phyloP scores from a whole-genome alignment of 2,888 invertebrate species.

The Philereme transversata region DNA sequence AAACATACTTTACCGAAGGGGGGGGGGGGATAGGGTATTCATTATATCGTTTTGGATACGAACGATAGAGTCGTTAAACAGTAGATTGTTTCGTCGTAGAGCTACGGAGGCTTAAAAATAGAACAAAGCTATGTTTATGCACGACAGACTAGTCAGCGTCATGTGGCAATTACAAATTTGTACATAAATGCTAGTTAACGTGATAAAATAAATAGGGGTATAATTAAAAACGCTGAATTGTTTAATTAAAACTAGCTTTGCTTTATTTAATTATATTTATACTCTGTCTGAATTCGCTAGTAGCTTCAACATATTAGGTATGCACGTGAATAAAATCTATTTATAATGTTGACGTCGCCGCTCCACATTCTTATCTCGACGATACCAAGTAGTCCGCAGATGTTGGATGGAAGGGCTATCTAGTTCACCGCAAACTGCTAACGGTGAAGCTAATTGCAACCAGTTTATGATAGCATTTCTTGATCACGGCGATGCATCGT shows the following conservation, averaged over 20 bases:
- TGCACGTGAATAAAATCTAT: conserved; percentile 75
- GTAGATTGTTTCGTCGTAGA: conserved; percentile 43
- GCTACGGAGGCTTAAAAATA: conserved; percentile 51
- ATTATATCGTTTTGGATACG: neutral
- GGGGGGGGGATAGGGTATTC: no score
- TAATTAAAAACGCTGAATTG: no score
- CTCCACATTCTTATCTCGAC: conserved; percentile 78
- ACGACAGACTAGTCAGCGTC: conserved; percentile 59
- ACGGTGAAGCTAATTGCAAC: conserved; percentile 18
- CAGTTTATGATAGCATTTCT: conserved; percentile 11
- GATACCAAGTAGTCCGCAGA: conserved; percentile 66
- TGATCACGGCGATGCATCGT: neutral
- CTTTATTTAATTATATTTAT: no score
- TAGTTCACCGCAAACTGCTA: conserved; percentile 24
- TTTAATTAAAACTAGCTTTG: no score
- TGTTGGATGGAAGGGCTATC: conserved; percentile 37
- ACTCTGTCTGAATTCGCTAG: no score
- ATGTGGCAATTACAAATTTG: conserved; percentile 54
- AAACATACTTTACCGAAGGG: no score
- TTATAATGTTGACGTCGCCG: conserved; percentile 78
- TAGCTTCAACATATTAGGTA: conserved; percentile 39
- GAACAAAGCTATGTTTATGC: conserved; percentile 51
- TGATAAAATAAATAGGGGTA: no score
- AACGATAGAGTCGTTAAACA: conserved; percentile 25
- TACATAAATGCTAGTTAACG: no score